Evolutionary conservation across 2,888 invertebrate species (phyloP).

Genomic region (Mongoloraphidia duomilia): DNA sequence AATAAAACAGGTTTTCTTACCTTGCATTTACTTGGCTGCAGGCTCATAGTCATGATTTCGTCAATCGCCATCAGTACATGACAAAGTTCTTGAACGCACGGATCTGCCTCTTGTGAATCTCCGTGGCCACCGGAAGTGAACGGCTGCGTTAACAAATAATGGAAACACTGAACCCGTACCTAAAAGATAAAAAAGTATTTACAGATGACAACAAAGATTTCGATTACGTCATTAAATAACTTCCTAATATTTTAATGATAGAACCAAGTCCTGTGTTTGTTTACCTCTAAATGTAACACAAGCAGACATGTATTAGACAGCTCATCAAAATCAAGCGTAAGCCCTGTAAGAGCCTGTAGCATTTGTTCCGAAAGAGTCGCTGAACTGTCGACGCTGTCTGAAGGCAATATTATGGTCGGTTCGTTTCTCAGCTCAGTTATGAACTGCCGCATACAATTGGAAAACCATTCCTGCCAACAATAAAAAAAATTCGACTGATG

Average conservation of each 20-base stretch:
- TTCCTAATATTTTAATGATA: not conserved
- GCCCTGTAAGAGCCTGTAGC: constrained; percentile 48
- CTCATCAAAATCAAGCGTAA: constrained; percentile 73
- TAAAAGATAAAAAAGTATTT: constrained; percentile 24
- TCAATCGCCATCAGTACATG: constrained; percentile 64
- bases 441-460: constrained; percentile 46
- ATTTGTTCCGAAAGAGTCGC: constrained; percentile 39
- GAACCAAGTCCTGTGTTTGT: constrained; percentile 1
- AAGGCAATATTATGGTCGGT: constrained; percentile 24
- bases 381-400: constrained; percentile 22
- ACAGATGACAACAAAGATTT: not conserved
- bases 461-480: constrained; percentile 58
- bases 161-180: constrained; percentile 90
- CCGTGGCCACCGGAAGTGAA: constrained; percentile 35
- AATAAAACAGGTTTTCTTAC: constrained; percentile 30
- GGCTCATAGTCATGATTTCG: constrained; percentile 57
- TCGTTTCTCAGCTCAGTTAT: constrained; percentile 40
- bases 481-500: no score
- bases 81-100: constrained; percentile 61
- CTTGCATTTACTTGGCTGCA: constrained; percentile 64
- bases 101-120: constrained; percentile 63
- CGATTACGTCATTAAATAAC: constrained; percentile 2
- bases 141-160: constrained; percentile 50
- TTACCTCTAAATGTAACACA: constrained; percentile 81
- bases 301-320: constrained; percentile 82